phyloP scores from a whole-genome alignment of 2,113 vertebrate species.

The Dasyornis broadbenti region DNA sequence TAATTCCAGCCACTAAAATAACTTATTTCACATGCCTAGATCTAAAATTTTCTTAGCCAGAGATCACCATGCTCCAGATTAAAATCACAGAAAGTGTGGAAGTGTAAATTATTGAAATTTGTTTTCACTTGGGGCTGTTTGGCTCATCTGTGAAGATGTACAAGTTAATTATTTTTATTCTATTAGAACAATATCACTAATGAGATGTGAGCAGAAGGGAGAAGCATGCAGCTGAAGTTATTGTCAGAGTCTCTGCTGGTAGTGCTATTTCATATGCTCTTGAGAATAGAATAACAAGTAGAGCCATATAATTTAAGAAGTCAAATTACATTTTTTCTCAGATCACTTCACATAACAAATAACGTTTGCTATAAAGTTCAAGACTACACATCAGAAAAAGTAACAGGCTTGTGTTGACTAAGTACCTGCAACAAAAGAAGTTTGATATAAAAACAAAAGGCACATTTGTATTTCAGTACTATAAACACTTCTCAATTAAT shows the following conservation, averaged over 20 bases:
- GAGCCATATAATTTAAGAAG: background rate
- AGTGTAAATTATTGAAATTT: background rate
- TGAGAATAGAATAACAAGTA: background rate
- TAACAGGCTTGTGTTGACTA: background rate
- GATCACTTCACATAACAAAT: background rate
- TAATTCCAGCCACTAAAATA: constrained; percentile 3
- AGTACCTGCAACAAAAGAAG: background rate
- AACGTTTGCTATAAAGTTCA: background rate
- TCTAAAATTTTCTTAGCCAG: background rate
- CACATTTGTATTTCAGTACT: background rate
- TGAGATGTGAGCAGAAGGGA: background rate
- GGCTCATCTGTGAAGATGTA: background rate
- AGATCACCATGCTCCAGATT: background rate
- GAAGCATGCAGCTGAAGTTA: background rate
- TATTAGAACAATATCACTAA: constrained; percentile 2
- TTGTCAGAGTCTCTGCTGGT: background rate
- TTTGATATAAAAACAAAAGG: background rate
- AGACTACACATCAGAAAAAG: background rate
- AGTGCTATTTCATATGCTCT: background rate
- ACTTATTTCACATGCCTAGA: background rate
- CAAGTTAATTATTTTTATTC: constrained; percentile 41
- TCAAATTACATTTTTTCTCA: background rate
- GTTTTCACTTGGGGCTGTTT: background rate
- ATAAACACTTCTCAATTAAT: background rate
- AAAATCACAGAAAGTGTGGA: background rate